Evolutionary conservation across 2,797 vertebrate species (phyloP), one percentile per base, ranked within the genome.

Genomic region (Cheirogaleus major): DNA sequence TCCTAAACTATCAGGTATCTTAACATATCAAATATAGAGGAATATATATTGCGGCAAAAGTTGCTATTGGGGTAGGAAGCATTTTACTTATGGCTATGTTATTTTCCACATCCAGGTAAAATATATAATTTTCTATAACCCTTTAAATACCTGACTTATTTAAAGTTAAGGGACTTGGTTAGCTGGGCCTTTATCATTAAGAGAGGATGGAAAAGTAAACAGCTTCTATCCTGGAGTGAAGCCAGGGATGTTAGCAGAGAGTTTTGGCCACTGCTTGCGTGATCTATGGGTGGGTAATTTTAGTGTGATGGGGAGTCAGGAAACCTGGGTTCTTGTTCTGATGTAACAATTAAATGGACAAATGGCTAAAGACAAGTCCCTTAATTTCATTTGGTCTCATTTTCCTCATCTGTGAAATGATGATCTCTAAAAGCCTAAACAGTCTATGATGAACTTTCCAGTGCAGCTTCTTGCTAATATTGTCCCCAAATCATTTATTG

Each of bases 341-440:
- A 52, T 30, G 0, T 25, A 45, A 11, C 23, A 70, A 7, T 48
- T 80, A 76, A 83, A 38, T 13, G 67, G 73, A 32, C 32, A 95
- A 79, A 73, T 86, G 20, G 10, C 8, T 50, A 63, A 95, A 50
- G 43, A 63, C 8, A 63, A 73, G 2, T 61, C 9, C 45, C 7
- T 89, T n/a, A n/a, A 48, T 63, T 97, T 89, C 41, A 83, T 61
- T 86, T 89, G 48, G 2, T 76, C 43, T 92, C 32, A 80, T 78
- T 72, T 96, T 79, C n/a, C 30, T 90, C 27, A 23, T 30, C 3
- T 81, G 3, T 41, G 73, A 86, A 86, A 83, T 59, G 27, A 32
- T 50, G 27, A 23, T 50, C 52, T 92, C 20, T 79, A 65, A 91
- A 87, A 89, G 70, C 59, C 27, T 5, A 52, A 96, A 35, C 0